Percentiles rank a stretch among this genome's conserved stretches.
Conservation (phyloP, 2,113 vertebrate genomes). For the Bubo bubo region DNA sequence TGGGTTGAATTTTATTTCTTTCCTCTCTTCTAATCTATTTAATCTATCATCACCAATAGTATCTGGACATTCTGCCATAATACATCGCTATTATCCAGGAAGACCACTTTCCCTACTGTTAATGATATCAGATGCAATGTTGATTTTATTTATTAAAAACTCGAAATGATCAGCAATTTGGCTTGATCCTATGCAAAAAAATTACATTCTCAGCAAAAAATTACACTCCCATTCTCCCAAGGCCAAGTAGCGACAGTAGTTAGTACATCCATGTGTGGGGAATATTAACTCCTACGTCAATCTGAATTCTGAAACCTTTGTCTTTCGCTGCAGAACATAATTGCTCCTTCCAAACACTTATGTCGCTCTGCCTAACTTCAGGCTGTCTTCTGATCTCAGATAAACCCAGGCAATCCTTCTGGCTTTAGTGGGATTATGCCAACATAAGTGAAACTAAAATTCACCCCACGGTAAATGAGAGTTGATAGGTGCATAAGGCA, state of each 20-base stretch:
- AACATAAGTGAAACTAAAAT: slow-evolving; percentile 42
- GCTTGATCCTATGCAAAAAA: neutral
- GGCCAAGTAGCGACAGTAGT: neutral
- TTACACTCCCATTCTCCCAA: neutral
- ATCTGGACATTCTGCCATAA: neutral
- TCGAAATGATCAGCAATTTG: neutral
- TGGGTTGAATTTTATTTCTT: slow-evolving; percentile 17
- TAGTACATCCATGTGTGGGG: neutral
- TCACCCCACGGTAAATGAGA: neutral
- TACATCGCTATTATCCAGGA: neutral
- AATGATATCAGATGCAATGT: neutral
- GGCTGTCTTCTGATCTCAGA: slow-evolving; percentile 47
- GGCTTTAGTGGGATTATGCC: slow-evolving; percentile 52
- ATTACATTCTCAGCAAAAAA: neutral
- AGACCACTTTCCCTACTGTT: neutral
- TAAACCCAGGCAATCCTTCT: slow-evolving; percentile 53
- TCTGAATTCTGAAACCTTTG: neutral
- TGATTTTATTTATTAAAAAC: slow-evolving; percentile 33
- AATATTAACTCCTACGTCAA: slow-evolving; percentile 8
- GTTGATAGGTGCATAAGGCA: slow-evolving; percentile 10
- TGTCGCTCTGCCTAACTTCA: neutral
- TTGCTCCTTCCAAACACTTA: slow-evolving; percentile 36
- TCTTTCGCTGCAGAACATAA: neutral
- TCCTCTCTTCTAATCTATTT: slow-evolving; percentile 19
- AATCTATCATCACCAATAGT: neutral